Evolutionary conservation across 2,888 invertebrate genomes (phyloP), one percentile per base, ranked within the genome.

Genomic region (Atherix ibis): DNA sequence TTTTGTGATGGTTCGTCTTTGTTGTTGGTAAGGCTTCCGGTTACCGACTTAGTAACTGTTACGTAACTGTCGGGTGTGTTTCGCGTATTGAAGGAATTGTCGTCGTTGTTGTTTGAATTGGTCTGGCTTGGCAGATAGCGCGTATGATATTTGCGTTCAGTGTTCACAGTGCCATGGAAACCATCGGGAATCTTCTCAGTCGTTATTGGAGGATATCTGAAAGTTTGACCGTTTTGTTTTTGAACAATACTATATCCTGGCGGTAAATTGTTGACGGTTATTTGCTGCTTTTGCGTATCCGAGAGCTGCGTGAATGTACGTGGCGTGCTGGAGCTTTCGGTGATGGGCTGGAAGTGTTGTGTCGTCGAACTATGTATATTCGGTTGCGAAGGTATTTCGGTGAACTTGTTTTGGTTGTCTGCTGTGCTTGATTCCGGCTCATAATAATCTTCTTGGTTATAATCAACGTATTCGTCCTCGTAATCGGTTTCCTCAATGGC

Each of bases 21-120:
- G 27, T 65, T 66, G 35, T 65, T 64, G 43, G 73, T 74, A 44
- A 79, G 62, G 46, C 73, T 74, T 5, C 83, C 80, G 1, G 81
- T 77, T 32, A 83, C 76, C 3, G 82, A 82, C 54, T 80, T 84
- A 2, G 81, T 78, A 4, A 82, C 74, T 0, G 84, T 78, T 3
- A 83, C 73, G 54, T 79, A 85, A 48, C 72, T 71, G 35, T 76
- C 73, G 10, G 65, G 64, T 48, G 48, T 9, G n/a, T n/a, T n/a
- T n/a, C n/a, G n/a, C n/a, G n/a, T n/a, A n/a, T n/a, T n/a, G n/a
- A n/a, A n/a, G n/a, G n/a, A n/a, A 47, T 46, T 3, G n/a, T 37
- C 37, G n/a, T 33, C 40, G 18, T 42, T 43, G 15, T 41, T 44
- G 58, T 53, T 31, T 14, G 28, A 12, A 15, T 19, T 30, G 28